Evolutionary conservation across 1,140 invertebrate species (phyloP).

Genomic region (Nasonia vitripennis): DNA sequence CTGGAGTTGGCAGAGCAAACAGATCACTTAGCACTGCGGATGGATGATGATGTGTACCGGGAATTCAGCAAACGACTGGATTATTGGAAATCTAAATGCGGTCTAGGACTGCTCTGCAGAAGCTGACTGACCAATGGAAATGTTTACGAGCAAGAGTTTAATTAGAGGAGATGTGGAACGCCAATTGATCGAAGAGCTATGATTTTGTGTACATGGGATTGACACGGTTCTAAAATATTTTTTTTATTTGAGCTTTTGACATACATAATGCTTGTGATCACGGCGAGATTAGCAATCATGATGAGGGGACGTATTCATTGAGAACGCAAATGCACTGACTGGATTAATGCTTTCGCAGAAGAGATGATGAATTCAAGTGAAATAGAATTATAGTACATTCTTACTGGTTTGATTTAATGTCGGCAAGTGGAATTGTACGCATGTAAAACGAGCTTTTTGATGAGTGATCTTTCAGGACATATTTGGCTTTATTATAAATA

Average conservation of each 20-base stretch:
- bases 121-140: not conserved
- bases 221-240: not conserved
- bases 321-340: not conserved
- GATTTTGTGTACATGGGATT: not conserved
- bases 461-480: too few relatives aligned
- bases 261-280: not conserved
- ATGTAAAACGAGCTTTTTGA: too few relatives aligned
- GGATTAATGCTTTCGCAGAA: not conserved
- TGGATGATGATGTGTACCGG: constrained; percentile 30
- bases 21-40: constrained; percentile 45
- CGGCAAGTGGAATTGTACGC: too few relatives aligned
- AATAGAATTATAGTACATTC: not conserved
- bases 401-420: too few relatives aligned
- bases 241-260: not conserved
- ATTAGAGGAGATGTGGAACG: not conserved
- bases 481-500: too few relatives aligned
- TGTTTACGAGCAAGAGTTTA: not conserved
- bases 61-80: constrained; percentile 49
- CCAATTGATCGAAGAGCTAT: not conserved
- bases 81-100: constrained; percentile 42
- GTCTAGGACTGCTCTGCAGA: constrained; percentile 14
- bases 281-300: not conserved
- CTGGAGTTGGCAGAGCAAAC: constrained; percentile 17
- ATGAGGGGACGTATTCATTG: too few relatives aligned
- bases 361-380: not conserved